Base-by-base conservation (phyloP, 2,888 invertebrate species). In the Kryphioiulus occultus region DNA sequence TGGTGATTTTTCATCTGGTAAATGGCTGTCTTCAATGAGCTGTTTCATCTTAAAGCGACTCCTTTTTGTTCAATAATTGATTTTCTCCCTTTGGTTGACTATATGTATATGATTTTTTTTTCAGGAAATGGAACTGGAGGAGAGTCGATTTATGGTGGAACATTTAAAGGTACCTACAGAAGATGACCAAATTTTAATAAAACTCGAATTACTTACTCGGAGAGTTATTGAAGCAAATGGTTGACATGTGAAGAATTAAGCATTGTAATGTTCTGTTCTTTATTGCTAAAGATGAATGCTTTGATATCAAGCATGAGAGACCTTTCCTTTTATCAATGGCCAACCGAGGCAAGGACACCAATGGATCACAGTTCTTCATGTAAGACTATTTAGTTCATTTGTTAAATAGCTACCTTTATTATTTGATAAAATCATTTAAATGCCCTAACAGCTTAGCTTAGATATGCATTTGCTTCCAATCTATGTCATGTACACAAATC, bases 321-420 rank as follows among this genome's bases (percentile, higher is more conserved):
- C 96, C 98, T 22, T 98, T 95, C 92, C 93, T 99, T 90, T 93
- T 99, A 88, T 99, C 99, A 78, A 99, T 99, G 99, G 99, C 99
- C 22, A 99, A 99, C 93, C 94, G 98, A 91, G 99, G 99, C 89
- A 97, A 96, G 92, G 96, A 99, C 91, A 99, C 99, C 78, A 99
- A 99, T 92, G 98, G 99, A 88, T 99, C 99, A 2, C 99, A 99
- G 92, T 99, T 99, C 93, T 99, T 99, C 93, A 97, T 99, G 98
- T 99, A 95, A 97, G 98, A 85, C 26, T 85, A 85, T 44, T 42
- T 85, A 42, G 17, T 85, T 39, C 39, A 96, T 26, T 3, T 17
- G 5, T 86, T 53, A 53, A 9, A 26, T 35, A 89, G 47, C 39
- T 32, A 17, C 47, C 44, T 19, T n/a, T 83, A 32, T 42, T 44